Evolutionary conservation across 2,888 invertebrate genomes (phyloP).

Genomic region (Lasioglossum leucozonium): DNA sequence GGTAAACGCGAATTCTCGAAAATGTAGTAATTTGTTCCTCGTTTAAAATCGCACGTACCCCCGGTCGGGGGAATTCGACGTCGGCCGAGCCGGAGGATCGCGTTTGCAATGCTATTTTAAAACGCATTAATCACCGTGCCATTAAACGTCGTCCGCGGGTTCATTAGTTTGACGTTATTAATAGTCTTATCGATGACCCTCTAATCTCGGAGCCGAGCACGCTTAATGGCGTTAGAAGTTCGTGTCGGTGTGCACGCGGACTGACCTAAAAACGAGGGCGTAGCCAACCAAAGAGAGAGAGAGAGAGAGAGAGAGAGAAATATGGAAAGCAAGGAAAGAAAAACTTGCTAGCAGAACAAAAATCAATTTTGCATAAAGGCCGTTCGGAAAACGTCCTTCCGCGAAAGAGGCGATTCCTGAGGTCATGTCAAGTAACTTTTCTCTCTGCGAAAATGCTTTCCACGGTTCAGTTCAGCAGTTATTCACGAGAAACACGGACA

Average conservation of each 20-base stretch:
- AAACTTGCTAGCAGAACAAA: not conserved
- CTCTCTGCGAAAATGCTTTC: too few relatives aligned
- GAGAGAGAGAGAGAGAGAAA: not conserved
- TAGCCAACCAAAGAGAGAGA: not conserved
- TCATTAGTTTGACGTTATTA: slow-evolving; percentile 14
- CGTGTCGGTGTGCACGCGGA: slow-evolving; percentile 1
- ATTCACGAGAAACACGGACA: too few relatives aligned
- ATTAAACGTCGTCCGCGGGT: slow-evolving; percentile 13
- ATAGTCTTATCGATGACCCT: slow-evolving; percentile 18
- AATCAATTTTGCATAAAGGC: too few relatives aligned
- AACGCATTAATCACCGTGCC: slow-evolving; percentile 4
- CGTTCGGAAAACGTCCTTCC: too few relatives aligned
- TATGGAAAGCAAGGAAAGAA: not conserved
- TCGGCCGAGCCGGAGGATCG: not conserved
- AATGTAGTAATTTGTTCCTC: not conserved
- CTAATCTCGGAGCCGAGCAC: slow-evolving; percentile 8
- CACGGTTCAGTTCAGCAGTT: too few relatives aligned
- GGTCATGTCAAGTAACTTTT: too few relatives aligned
- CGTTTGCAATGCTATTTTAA: not conserved
- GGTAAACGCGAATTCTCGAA: not conserved
- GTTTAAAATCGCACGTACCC: not conserved
- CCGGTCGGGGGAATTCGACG: not conserved
- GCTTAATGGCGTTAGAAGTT: not conserved
- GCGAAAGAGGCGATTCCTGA: too few relatives aligned
- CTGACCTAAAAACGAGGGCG: slow-evolving; percentile 11